Evolutionary conservation across 2,797 vertebrate species (phyloP).

Genomic region (Rhyacichthys aspro): DNA sequence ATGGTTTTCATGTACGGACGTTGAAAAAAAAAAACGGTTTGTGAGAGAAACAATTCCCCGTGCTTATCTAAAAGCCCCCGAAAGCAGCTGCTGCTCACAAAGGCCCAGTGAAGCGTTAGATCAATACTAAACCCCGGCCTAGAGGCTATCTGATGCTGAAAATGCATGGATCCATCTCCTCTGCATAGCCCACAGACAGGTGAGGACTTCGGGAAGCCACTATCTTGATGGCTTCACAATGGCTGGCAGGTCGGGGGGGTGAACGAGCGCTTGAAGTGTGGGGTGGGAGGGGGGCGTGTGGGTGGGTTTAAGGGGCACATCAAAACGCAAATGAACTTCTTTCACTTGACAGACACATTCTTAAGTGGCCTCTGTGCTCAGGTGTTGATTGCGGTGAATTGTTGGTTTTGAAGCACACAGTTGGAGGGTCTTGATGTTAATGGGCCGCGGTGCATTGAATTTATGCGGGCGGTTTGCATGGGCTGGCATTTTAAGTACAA

Average conservation of each 20-base stretch:
- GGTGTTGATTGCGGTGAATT: constrained; percentile 59
- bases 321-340: constrained; percentile 78
- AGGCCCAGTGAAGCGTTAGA: constrained; percentile 79
- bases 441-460: too few species aligned
- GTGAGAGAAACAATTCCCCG: constrained; percentile 71
- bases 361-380: constrained; percentile 53
- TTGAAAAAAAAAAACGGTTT: constrained; percentile 55
- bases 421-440: constrained; percentile 57
- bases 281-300: constrained; percentile 24
- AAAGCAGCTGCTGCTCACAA: constrained; percentile 81
- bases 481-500: too few species aligned
- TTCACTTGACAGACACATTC: constrained; percentile 72
- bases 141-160: constrained; percentile 82
- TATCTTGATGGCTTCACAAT: constrained; percentile 82
- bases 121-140: constrained; percentile 81
- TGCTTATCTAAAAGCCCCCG: constrained; percentile 81
- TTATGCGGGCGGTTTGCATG: too few species aligned
- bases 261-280: constrained; percentile 17
- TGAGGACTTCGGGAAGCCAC: constrained; percentile 76
- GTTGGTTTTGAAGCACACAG: constrained; percentile 35
- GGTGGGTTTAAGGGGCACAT: constrained; percentile 65
- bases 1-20: constrained; percentile 69
- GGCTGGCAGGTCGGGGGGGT: constrained; percentile 19
- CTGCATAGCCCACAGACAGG: constrained; percentile 82
- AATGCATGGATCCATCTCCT: constrained; percentile 81